phyloP scores from a whole-genome alignment of 2,888 invertebrate species.

The Tortricodes alternella region DNA sequence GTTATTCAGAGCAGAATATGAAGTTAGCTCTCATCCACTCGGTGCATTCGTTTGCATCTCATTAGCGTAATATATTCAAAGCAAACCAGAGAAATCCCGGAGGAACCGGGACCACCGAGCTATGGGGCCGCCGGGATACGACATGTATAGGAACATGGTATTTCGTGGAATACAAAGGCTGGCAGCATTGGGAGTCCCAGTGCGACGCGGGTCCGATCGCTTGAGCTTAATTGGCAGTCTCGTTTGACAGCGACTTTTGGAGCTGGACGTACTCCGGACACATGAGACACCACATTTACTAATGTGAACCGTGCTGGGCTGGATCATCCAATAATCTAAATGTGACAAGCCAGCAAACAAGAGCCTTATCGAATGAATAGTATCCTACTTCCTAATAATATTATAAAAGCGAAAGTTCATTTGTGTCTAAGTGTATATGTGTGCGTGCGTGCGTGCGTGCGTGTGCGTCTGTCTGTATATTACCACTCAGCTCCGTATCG shows the following conservation, averaged over 20 bases:
- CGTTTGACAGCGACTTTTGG: not conserved
- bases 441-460: too few species aligned
- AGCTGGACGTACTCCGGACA: not conserved
- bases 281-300: too few species aligned
- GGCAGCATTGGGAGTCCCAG: not conserved
- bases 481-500: too few species aligned
- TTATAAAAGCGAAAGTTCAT: too few species aligned
- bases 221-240: not conserved
- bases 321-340: too few species aligned
- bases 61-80: slow-evolving; percentile 1
- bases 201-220: too few species aligned
- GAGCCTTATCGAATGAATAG: too few species aligned
- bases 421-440: too few species aligned
- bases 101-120: not conserved
- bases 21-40: not conserved
- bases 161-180: not conserved
- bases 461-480: too few species aligned
- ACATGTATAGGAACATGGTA: not conserved
- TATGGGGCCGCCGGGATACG: not conserved
- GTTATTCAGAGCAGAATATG: not conserved
- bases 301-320: too few species aligned
- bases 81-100: not conserved
- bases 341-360: too few species aligned
- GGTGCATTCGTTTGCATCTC: slow-evolving; percentile 7
- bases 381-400: too few species aligned